phyloP scores from a whole-genome alignment of 2,797 vertebrate species.

The Periparus ater region DNA sequence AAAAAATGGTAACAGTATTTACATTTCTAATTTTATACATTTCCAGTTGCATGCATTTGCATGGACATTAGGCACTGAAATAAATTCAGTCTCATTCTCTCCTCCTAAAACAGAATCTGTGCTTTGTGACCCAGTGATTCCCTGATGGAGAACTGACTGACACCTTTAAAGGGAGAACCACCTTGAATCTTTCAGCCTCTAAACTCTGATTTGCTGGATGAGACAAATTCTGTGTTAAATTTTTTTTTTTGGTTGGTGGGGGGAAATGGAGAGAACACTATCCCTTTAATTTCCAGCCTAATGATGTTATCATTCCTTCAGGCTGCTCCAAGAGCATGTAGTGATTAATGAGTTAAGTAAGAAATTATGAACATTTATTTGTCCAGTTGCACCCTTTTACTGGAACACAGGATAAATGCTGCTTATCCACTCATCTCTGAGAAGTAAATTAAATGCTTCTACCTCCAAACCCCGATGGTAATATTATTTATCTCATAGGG shows the following conservation, averaged over 20 bases:
- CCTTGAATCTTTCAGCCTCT: neutral
- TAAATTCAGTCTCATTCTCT: neutral
- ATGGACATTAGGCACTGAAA: neutral
- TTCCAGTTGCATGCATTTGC: neutral
- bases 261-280: neutral
- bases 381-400: neutral
- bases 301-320: neutral
- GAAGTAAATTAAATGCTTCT: neutral
- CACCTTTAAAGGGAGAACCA: neutral
- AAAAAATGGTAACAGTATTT: neutral
- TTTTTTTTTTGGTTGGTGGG: no score
- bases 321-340: neutral
- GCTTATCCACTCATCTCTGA: neutral
- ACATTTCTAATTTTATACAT: neutral
- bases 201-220: neutral
- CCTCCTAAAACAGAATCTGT: neutral
- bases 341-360: neutral
- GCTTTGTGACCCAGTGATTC: neutral
- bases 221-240: neutral
- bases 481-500: neutral
- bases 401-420: neutral
- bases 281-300: neutral
- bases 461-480: fast-evolving
- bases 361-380: neutral
- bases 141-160: neutral